Percentiles rank a stretch among this genome's conserved stretches.
phyloP scores from a whole-genome alignment of 30 jellyfish, hydroid and myxozoan species.

The Turritopsis rubra region DNA sequence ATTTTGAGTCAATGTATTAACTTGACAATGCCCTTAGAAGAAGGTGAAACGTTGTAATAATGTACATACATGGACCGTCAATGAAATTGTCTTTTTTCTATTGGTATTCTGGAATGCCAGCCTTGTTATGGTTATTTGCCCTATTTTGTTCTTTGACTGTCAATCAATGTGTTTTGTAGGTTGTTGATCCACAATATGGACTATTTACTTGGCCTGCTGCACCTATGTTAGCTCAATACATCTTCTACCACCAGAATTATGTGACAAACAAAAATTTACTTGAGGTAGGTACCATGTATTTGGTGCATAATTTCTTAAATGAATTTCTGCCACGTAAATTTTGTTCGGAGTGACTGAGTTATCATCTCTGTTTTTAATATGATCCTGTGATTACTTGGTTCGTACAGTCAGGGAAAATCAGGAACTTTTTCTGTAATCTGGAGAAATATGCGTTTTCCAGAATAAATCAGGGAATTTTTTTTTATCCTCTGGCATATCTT shows the following conservation, averaged over 20 bases:
- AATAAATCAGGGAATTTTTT: not conserved
- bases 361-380: not conserved
- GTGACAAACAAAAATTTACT: slow-evolving; percentile 39
- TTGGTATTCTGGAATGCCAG: too few species aligned
- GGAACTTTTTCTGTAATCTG: too few species aligned
- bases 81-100: too few species aligned
- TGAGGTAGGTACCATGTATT: slow-evolving; percentile 63
- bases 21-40: too few species aligned
- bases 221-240: slow-evolving; percentile 65
- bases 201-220: slow-evolving; percentile 94
- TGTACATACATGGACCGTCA: too few species aligned
- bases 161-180: slow-evolving; percentile 25
- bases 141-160: not conserved
- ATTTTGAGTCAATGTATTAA: too few species aligned
- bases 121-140: not conserved
- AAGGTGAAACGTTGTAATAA: too few species aligned
- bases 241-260: slow-evolving; percentile 28
- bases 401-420: too few species aligned
- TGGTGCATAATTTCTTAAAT: not conserved
- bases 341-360: too few species aligned
- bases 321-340: too few species aligned
- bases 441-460: too few species aligned
- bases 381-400: not conserved
- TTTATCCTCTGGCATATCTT: too few species aligned
- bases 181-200: slow-evolving; percentile 73